These are phyloP conservation scores for Procambarus clarkii DNA, from an alignment of 1,140 invertebrate species.

Conservation along the genomic window DNA sequence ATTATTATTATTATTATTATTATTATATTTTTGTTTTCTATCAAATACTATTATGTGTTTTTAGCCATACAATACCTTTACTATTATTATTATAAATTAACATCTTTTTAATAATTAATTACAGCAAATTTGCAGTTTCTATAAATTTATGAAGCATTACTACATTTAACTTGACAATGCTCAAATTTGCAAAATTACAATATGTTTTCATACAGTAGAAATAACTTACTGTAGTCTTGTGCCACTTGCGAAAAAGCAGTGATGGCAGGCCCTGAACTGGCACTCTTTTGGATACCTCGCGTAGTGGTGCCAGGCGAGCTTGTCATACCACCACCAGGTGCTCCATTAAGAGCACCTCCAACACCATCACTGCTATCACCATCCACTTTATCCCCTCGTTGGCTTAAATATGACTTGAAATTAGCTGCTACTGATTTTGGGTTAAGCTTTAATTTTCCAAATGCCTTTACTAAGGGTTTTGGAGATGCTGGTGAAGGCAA, in stretches of 20 bases:
- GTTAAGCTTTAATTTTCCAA: conserved; percentile 56
- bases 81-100: no score
- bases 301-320: conserved; percentile 10
- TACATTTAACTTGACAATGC: no score
- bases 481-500: conserved; percentile 38
- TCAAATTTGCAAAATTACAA: no score
- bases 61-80: no score
- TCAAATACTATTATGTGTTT: no score
- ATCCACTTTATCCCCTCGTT: conserved; percentile 49
- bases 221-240: conserved; percentile 64
- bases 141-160: no score
- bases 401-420: conserved; percentile 64
- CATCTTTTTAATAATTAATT: no score
- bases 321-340: not conserved
- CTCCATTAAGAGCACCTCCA: conserved; percentile 5
- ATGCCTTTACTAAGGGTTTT: conserved; percentile 53
- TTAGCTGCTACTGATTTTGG: conserved; percentile 59
- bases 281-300: conserved; percentile 53
- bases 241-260: conserved; percentile 53
- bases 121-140: no score
- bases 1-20: no score
- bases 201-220: not conserved
- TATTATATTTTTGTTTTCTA: no score
- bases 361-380: not conserved
- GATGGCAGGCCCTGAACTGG: conserved; percentile 43